phyloP scores from a whole-genome alignment of 1,140 invertebrate species.

The Elysia chlorotica region DNA sequence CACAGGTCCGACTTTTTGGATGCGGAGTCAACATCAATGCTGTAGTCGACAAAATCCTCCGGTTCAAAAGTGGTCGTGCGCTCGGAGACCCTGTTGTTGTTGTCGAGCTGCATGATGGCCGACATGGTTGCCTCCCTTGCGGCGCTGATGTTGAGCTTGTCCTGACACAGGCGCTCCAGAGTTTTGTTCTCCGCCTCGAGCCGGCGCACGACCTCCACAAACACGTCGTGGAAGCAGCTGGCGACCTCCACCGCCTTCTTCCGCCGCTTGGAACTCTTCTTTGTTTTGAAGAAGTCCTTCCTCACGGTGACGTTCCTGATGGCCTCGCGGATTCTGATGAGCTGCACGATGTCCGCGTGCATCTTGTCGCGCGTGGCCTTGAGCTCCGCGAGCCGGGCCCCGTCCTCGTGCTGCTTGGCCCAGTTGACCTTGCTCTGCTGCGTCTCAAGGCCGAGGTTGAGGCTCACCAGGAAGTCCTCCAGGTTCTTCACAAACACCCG shows the following conservation, averaged over 20 bases:
- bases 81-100: background rate
- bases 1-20: background rate
- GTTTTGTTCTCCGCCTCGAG: background rate
- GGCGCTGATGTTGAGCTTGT: slow-evolving; percentile 15
- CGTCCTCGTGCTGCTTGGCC: slow-evolving; percentile 1
- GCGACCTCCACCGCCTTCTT: background rate
- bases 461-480: background rate
- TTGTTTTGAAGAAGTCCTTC: slow-evolving; percentile 3
- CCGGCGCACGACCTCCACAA: slow-evolving; percentile 11
- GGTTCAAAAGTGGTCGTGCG: slow-evolving; percentile 12
- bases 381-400: background rate
- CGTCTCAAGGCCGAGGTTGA: slow-evolving; percentile 5
- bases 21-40: background rate
- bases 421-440: slow-evolving; percentile 23
- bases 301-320: slow-evolving; percentile 14
- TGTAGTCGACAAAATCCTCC: slow-evolving; percentile 14
- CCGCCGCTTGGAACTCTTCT: too few relatives aligned
- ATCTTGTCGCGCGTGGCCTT: background rate
- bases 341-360: background rate
- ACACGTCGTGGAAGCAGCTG: slow-evolving; percentile 17
- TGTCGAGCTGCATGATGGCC: slow-evolving; percentile 7
- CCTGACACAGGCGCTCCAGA: background rate
- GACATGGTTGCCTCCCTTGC: slow-evolving; percentile 4
- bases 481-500: slow-evolving; percentile 4
- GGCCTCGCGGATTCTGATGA: slow-evolving; percentile 12